Evolutionary conservation across 92 coral and sea anemone species (phyloP), one percentile per base, ranked within the genome.

Genomic region (Bergia puertoricense): DNA sequence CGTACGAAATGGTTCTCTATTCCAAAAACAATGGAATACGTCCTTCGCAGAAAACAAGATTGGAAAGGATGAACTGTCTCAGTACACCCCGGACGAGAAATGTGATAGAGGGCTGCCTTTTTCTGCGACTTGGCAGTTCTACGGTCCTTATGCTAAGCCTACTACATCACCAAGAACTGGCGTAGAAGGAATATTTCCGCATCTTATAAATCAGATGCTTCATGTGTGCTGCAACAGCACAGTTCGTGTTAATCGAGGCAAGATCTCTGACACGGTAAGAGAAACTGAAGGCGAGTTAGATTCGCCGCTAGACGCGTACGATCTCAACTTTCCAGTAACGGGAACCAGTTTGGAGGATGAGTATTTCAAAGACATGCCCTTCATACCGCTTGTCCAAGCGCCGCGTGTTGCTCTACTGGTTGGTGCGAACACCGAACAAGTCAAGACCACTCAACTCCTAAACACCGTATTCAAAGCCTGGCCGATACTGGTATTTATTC

Each of bases 171-270:
- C 82, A 8, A 85, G 85, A 51, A 81, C 94, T n/a, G 98, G 94
- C 18, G 94, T 97, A 14, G 97, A 92, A 13, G 99, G 99, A 8
- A 97, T 97, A 71, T 95, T 97, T 86, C 98, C 99, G 15, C 95
- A 93, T 42, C 93, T 97, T 2, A 87, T 97, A 0, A 95, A 93
- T 72, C 84, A 93, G 80, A 96, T 94, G 93, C 89, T 97, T 5
- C 88, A 90, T 30, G 86, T 83, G n/a, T 97, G 99, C 57, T 97
- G 99, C 80, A 92, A 93, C 56, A 78, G 85, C 54, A 81, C 89
- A 8, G 84, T 93, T 14, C 81, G 82, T 0, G 95, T 97, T 1
- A 77, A 66, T 5, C 85, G 77, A 44, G 99, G 99, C 2, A 93
- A 93, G 86, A 80, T 94, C 50, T 73, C 91, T 23, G 90, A 88